These are phyloP conservation scores for Aspidoscelis tigris DNA, from an alignment of 2,113 vertebrate species.

Conservation along the genomic window DNA sequence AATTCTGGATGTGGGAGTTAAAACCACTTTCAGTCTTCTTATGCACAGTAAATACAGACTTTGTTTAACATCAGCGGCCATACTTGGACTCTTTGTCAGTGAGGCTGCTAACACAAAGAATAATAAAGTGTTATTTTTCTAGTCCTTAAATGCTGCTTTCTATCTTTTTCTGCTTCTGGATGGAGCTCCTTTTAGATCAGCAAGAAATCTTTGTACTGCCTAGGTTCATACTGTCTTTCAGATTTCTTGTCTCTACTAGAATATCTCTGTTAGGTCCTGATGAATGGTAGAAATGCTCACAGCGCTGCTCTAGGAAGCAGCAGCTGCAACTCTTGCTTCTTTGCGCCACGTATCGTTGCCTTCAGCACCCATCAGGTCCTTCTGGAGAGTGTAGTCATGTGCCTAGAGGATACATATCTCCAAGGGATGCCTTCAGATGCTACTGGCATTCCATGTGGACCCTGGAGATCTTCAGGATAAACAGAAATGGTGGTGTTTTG, in stretches of 20 bases:
- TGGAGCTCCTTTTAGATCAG: background rate
- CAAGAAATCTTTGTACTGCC: background rate
- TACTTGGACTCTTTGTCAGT: too few species aligned
- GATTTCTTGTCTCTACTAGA: background rate
- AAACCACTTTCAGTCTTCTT: too few species aligned
- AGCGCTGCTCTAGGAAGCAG: too few species aligned
- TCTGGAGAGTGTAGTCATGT: background rate
- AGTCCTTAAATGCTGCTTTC: too few species aligned
- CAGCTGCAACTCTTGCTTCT: background rate
- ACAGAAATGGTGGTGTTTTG: background rate
- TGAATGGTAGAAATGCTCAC: background rate
- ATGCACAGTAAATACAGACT: too few species aligned
- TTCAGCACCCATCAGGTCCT: background rate
- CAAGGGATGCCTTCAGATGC: background rate
- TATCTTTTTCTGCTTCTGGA: background rate
- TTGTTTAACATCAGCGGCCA: too few species aligned
- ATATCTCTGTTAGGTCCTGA: background rate
- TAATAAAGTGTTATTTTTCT: too few species aligned
- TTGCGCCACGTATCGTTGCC: too few species aligned
- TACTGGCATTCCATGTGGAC: accelerated
- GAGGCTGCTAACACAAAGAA: too few species aligned
- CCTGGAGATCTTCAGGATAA: background rate
- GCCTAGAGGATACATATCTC: background rate
- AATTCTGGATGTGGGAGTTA: too few species aligned
- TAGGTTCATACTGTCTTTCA: background rate